Evolutionary conservation across 2,797 vertebrate species (phyloP), one percentile per base, ranked within the genome.

Genomic region (Sphaeramia orbicularis): DNA sequence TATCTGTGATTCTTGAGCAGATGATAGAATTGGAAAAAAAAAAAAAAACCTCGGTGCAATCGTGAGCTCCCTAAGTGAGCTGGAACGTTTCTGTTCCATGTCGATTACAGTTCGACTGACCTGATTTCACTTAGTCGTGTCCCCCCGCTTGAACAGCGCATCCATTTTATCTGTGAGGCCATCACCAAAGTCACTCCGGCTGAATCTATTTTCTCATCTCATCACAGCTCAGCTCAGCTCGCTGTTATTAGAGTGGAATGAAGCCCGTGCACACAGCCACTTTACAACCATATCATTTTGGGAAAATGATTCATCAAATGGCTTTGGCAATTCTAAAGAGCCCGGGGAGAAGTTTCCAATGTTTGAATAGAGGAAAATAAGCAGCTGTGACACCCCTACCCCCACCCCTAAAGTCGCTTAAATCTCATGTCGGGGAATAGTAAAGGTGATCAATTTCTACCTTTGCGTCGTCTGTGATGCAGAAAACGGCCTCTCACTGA

Each of bases 281-380:
- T 89, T 85, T 79, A 68, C 77, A 89, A 52, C 40, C 63, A 41
- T 74, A 77, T 81, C 69, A 61, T 67, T 84, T 51, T n/a, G 65
- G 74, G 75, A 74, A 74, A 87, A 90, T 80, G 41, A 86, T 85
- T 86, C 18, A 49, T 87, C 71, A 78, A 86, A 89, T 80, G 47
- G 67, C 58, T 59, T 53, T 36, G 48, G 70, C 76, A 74, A 73
- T 84, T 74, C 35, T 58, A 78, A 78, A 80, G 66, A 68, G 82
- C 87, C 80, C 43, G 24, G 65, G 74, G 78, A 85, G 68, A 61
- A 27, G 61, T n/a, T 76, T 73, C 13, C 16, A 32, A 49, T 86
- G 80, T 80, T 84, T 82, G 66, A 60, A 78, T 81, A 66, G 70
- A 48, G 65, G 67, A 71, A 81, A 87, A 76, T 80, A 83, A 78